phyloP scores from a whole-genome alignment of 2,797 vertebrate genomes.

The Graptemys geographica region DNA sequence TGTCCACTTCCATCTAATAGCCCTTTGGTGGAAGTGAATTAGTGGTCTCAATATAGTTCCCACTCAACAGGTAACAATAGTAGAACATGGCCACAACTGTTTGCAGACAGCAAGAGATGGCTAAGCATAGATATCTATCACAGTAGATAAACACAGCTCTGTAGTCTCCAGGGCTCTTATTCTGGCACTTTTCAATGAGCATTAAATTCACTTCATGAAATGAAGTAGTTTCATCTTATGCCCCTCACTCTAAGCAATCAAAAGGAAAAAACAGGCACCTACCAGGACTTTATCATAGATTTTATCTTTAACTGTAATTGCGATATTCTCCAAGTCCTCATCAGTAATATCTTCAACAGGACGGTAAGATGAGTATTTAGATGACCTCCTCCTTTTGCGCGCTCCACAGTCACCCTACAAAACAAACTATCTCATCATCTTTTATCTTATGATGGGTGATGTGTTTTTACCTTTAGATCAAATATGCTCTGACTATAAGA shows the following conservation, averaged over 20 bases:
- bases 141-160: background rate
- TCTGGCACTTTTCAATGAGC: background rate
- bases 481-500: accelerated
- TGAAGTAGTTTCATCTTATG: background rate
- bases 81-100: background rate
- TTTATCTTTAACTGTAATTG: slow-evolving; percentile 93
- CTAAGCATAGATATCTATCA: accelerated
- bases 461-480: background rate
- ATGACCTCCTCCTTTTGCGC: slow-evolving; percentile 76
- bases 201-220: background rate
- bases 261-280: slow-evolving; percentile 49
- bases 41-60: background rate
- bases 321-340: slow-evolving; percentile 94
- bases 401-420: slow-evolving; percentile 75
- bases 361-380: slow-evolving; percentile 77
- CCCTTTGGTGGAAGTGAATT: background rate
- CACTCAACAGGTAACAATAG: background rate
- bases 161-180: background rate
- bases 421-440: slow-evolving; percentile 53
- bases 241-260: background rate
- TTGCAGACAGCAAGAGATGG: background rate
- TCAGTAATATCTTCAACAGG: slow-evolving; percentile 92
- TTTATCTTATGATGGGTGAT: background rate
- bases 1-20: background rate
- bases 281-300: slow-evolving; percentile 95